A percentile compares a stretch with the other conserved stretches of the same genome.
phyloP scores from a whole-genome alignment of 2,113 vertebrate genomes.

The Plecturocebus donacophilus region DNA sequence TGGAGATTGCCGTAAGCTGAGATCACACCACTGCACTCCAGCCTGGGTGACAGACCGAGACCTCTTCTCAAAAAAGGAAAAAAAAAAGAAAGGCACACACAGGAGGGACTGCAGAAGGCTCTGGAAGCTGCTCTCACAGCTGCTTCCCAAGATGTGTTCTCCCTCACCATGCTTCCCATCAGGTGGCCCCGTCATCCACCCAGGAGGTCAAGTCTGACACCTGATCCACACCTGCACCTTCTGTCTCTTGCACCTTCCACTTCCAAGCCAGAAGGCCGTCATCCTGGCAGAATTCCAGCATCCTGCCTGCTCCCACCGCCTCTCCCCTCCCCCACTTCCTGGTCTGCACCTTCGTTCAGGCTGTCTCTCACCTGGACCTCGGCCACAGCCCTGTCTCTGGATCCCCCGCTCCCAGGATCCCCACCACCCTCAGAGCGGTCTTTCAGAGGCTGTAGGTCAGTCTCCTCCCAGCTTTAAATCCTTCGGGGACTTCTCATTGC shows the following conservation, averaged over 20 bases:
- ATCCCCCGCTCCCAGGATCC: too few species aligned
- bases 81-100: neutral
- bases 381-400: fast-evolving
- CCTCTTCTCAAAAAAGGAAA: too few species aligned
- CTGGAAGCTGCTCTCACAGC: fast-evolving
- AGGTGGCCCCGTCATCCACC: neutral
- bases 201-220: neutral
- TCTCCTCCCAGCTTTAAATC: too few species aligned
- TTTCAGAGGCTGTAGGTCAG: neutral
- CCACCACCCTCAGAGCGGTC: neutral
- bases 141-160: neutral
- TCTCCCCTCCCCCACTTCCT: fast-evolving
- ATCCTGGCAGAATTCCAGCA: neutral
- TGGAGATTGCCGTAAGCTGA: too few species aligned
- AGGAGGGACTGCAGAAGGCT: too few species aligned
- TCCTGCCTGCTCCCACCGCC: neutral
- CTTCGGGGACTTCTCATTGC: neutral
- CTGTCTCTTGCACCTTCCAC: neutral
- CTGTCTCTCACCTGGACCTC: neutral
- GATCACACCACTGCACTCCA: too few species aligned
- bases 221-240: too few species aligned
- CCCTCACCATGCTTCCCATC: neutral
- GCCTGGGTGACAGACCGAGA: too few species aligned
- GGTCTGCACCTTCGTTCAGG: neutral
- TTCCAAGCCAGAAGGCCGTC: neutral